These are phyloP conservation scores for Chelonia mydas DNA, from an alignment of 2,797 vertebrate species.

Conservation along the genomic window DNA sequence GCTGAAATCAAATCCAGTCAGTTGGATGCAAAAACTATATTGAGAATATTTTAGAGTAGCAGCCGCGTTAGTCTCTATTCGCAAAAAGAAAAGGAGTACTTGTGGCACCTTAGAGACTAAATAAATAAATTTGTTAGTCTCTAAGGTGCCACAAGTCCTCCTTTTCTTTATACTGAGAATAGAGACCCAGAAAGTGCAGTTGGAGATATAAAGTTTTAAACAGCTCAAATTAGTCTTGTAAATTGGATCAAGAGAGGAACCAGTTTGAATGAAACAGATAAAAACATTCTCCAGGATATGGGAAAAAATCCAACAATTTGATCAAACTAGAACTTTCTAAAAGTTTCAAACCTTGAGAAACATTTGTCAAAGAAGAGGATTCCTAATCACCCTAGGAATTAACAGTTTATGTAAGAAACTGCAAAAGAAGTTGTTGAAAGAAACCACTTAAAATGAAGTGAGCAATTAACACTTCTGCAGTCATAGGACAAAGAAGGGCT, in stretches of 20 bases:
- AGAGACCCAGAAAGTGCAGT: constrained; percentile 23
- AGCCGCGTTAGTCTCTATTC: no score
- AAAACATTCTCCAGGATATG: not conserved
- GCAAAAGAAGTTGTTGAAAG: not conserved
- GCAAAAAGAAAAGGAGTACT: no score
- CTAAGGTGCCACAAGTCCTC: no score
- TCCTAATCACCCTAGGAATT: not conserved
- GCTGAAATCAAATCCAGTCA: not conserved
- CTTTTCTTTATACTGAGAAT: not conserved
- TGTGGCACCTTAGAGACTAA: no score
- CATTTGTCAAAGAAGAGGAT: not conserved
- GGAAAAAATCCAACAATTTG: not conserved
- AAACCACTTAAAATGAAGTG: not conserved
- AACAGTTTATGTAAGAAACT: not conserved
- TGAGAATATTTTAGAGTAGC: not conserved
- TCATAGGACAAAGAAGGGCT: no score
- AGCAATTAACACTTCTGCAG: not conserved
- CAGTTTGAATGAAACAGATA: constrained; percentile 10
- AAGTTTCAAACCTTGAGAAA: not conserved
- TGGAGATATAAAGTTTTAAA: not conserved
- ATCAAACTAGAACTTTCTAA: not conserved
- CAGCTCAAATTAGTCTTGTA: not conserved
- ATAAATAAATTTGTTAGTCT: no score
- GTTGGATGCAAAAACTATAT: not conserved
- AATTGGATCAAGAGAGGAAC: not conserved